phyloP scores from a whole-genome alignment of 2,888 invertebrate genomes.

The Liodrosophila aerea region DNA sequence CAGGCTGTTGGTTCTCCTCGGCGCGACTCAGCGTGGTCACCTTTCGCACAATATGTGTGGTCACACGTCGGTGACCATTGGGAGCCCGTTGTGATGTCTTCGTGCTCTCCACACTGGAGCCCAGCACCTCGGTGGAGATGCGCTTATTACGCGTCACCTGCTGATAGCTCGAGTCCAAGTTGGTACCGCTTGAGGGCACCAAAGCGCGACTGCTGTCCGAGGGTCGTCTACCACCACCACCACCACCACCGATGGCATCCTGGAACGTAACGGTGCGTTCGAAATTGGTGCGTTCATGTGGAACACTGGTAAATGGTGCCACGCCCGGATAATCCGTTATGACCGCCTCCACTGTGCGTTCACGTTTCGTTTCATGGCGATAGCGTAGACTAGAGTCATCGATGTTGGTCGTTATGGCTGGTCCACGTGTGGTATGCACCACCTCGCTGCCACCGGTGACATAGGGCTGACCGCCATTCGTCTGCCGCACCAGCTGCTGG shows the following conservation, averaged over 20 bases:
- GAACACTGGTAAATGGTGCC: slow-evolving; percentile 54
- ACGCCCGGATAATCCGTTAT: slow-evolving; percentile 82
- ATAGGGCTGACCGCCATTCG: slow-evolving; percentile 63
- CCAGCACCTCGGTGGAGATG: slow-evolving; percentile 92
- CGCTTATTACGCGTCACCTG: slow-evolving; percentile 92
- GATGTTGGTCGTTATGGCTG: slow-evolving; percentile 86
- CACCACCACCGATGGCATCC: slow-evolving; percentile 64
- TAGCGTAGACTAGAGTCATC: slow-evolving; percentile 80
- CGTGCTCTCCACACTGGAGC: slow-evolving; percentile 92
- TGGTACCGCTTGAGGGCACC: slow-evolving; percentile 41
- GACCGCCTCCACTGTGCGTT: slow-evolving; percentile 84
- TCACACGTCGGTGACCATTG: slow-evolving; percentile 91
- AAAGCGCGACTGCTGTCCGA: slow-evolving; percentile 77
- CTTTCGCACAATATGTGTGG: slow-evolving; percentile 92
- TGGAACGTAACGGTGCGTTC: slow-evolving; percentile 82
- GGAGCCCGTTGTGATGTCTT: slow-evolving; percentile 91
- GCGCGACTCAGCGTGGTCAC: slow-evolving; percentile 94
- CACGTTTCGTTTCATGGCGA: slow-evolving; percentile 84
- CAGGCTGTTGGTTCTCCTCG: slow-evolving; percentile 87
- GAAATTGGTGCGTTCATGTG: slow-evolving; percentile 82
- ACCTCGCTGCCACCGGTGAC: slow-evolving; percentile 59
- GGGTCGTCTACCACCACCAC: slow-evolving; percentile 41
- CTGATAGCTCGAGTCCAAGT: slow-evolving; percentile 83
- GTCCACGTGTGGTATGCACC: slow-evolving; percentile 83
- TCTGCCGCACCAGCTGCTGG: slow-evolving; percentile 67